Evolutionary conservation across 2,113 vertebrate species (phyloP).

Genomic region (Deroptyus accipitrinus): DNA sequence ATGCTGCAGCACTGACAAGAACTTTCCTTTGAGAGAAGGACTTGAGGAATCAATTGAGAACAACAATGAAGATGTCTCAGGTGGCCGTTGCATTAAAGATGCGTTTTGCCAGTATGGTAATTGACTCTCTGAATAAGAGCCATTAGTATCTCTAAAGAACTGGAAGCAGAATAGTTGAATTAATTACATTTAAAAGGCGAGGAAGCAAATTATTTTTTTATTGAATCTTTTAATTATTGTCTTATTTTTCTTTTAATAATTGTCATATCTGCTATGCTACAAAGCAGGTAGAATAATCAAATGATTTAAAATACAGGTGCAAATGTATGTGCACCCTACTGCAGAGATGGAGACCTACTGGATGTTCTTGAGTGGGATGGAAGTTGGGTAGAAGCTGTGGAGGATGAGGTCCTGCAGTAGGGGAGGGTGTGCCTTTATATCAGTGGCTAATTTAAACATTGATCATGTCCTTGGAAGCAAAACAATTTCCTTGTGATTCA

Average conservation of each 20-base stretch:
- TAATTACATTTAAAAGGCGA: neutral
- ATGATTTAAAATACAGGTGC: neutral
- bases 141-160: neutral
- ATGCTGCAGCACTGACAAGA: neutral
- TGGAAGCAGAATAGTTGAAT: neutral
- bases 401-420: neutral
- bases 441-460: neutral
- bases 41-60: neutral
- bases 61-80: neutral
- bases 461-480: neutral
- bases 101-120: neutral
- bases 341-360: neutral
- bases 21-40: neutral
- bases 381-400: neutral
- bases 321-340: neutral
- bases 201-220: neutral
- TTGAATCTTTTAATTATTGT: neutral
- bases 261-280: neutral
- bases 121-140: neutral
- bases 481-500: neutral
- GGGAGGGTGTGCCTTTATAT: neutral
- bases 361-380: neutral
- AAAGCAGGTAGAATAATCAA: neutral
- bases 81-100: neutral
- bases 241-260: neutral